Base-by-base conservation (phyloP, 2,797 vertebrate species). In the Peromyscus aztecus region DNA sequence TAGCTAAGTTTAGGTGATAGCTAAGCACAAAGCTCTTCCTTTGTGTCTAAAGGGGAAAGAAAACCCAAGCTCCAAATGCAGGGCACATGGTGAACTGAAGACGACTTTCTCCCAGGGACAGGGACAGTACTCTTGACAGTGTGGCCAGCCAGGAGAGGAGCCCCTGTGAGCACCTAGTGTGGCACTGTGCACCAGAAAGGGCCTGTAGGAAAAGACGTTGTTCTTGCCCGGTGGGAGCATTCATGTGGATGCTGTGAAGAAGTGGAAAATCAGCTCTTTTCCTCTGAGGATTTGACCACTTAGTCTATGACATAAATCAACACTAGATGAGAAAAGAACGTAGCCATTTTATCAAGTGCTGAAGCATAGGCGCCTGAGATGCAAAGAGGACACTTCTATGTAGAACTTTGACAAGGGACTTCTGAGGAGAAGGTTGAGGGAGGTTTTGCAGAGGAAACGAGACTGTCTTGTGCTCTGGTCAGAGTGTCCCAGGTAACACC, bases 1-100 rank as follows among this genome's bases (percentile, higher is more conserved):
- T 91, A 94, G 86, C 95, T 96, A 86, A 96, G 85, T 87, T 94
- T 76, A 92, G 85, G 82, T 87, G 94, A 92, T 63, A 84, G 43
- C 93, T 93, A 86, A 65, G 73, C 31, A 89, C 75, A 83, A 29
- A 75, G 24, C 31, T 97, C 73, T 92, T 82, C 63, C 88, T 94
- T 96, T 89, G 24, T 94, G 76, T 92, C 63, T 23, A 69, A 81
- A 96, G 96, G 76, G 87, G 86, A 95, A 93, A 71, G 90, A 93
- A 81, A 69, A 17, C 3, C 2, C 69, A 3, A 77, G 90, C 61
- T 93, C 69, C 84, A 87, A 57, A 89, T 85, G 46, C 63, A 83
- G 81, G 81, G 34, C 76, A 43, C 2, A 4, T 67, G 11, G 31
- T 24, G n/a, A 87, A 17, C 17, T 94, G 81, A 83, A 95, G 71